phyloP scores from a whole-genome alignment of 1,140 invertebrate genomes.

The Mactra quadrangularis region DNA sequence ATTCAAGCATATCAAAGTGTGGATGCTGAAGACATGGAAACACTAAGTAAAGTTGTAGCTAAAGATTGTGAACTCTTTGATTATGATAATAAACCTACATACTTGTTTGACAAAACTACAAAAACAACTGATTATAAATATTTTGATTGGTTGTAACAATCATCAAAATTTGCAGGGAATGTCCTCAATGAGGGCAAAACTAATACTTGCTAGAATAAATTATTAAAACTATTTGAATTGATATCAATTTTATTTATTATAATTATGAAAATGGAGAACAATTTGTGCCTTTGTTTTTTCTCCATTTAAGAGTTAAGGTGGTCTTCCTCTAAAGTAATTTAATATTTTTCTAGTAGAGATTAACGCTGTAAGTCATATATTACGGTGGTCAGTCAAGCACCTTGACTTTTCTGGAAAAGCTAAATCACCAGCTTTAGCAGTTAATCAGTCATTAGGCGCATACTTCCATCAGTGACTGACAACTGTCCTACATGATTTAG shows the following conservation, averaged over 20 bases:
- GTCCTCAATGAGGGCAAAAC: not conserved
- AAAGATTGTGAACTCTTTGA: conserved; percentile 33
- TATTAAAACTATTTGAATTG: not conserved
- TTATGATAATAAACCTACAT: conserved; percentile 26
- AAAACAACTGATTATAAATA: not conserved
- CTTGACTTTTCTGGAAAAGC: too few relatives aligned
- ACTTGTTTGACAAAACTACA: conserved; percentile 1
- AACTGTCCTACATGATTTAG: too few relatives aligned
- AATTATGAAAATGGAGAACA: too few relatives aligned
- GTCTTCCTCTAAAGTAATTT: too few relatives aligned
- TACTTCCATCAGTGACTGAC: too few relatives aligned
- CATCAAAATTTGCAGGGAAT: not conserved
- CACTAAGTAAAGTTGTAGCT: conserved; percentile 29
- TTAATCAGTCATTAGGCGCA: too few relatives aligned
- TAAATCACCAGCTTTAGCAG: too few relatives aligned
- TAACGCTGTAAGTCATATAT: too few relatives aligned
- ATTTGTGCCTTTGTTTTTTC: too few relatives aligned
- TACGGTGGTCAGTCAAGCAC: too few relatives aligned
- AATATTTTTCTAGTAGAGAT: too few relatives aligned
- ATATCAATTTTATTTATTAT: not conserved
- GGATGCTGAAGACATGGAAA: not conserved
- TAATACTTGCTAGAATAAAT: not conserved
- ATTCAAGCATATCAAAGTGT: conserved; percentile 42
- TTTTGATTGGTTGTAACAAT: conserved; percentile 26
- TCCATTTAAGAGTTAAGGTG: too few relatives aligned